phyloP scores from a whole-genome alignment of 1,140 invertebrate species.

The Lepidurus arcticus region DNA sequence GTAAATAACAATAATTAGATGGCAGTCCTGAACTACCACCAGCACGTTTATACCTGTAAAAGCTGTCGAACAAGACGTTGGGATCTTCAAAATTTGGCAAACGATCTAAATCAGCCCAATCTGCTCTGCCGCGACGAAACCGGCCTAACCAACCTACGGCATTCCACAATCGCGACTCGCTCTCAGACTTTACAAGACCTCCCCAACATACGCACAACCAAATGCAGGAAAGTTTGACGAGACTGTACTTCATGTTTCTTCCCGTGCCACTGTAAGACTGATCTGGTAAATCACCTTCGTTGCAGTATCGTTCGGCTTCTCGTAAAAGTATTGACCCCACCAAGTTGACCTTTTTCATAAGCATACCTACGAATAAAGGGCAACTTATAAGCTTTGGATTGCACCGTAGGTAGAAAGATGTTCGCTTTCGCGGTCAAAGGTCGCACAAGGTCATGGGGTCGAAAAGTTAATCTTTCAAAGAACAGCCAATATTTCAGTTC shows the following conservation, averaged over 20 bases:
- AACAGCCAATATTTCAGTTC: too few relatives aligned
- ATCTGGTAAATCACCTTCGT: too few relatives aligned
- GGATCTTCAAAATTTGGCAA: slow-evolving; percentile 23
- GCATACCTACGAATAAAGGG: too few relatives aligned
- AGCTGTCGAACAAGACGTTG: slow-evolving; percentile 26
- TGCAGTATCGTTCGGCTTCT: too few relatives aligned
- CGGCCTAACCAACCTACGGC: slow-evolving; percentile 6
- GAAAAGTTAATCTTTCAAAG: too few relatives aligned
- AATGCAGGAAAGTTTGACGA: background rate
- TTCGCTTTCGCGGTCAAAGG: too few relatives aligned
- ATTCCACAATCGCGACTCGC: slow-evolving; percentile 1
- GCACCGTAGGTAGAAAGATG: too few relatives aligned
- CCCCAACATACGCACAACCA: background rate
- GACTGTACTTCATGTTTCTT: background rate
- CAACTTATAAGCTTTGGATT: too few relatives aligned
- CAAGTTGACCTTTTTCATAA: too few relatives aligned
- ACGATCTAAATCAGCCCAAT: slow-evolving; percentile 9
- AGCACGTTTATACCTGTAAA: slow-evolving; percentile 27
- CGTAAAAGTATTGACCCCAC: too few relatives aligned
- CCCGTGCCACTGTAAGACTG: background rate
- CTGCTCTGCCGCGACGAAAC: background rate
- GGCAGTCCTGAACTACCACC: background rate
- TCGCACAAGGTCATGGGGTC: too few relatives aligned
- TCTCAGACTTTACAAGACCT: background rate
- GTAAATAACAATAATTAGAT: background rate